These are phyloP conservation scores for Aporophyla nigra DNA, from an alignment of 2,888 invertebrate genomes.

Conservation along the genomic window DNA sequence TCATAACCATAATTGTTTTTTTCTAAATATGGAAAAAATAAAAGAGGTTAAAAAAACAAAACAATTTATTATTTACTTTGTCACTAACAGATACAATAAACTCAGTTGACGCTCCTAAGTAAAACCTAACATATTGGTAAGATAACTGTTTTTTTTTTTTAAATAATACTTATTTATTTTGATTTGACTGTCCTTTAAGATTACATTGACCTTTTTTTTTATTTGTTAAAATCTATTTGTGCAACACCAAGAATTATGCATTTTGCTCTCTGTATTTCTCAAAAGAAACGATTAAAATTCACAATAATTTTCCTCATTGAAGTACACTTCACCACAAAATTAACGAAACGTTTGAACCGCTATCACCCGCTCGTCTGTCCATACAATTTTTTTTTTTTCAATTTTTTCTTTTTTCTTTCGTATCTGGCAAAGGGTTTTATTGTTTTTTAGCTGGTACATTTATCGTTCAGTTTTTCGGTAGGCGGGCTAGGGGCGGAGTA, in stretches of 20 bases:
- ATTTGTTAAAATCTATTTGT: neutral
- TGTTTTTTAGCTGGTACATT: slow-evolving; percentile 84
- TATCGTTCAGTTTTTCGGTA: slow-evolving; percentile 87
- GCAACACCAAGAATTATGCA: neutral
- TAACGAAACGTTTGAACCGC: slow-evolving; percentile 60
- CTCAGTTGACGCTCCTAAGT: neutral
- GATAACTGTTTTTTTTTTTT: neutral
- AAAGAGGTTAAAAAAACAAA: neutral
- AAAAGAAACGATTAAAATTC: neutral
- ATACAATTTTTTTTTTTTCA: slow-evolving; percentile 40
- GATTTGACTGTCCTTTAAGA: neutral
- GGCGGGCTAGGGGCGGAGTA: slow-evolving; percentile 86
- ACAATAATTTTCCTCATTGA: neutral
- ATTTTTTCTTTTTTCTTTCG: slow-evolving; percentile 74
- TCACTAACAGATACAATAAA: too few species aligned
- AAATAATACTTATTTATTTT: neutral
- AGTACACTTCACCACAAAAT: slow-evolving; percentile 39
- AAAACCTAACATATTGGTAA: neutral
- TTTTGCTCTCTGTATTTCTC: neutral
- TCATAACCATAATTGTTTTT: neutral
- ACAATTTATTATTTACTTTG: too few species aligned
- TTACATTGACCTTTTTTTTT: neutral
- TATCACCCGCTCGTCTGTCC: slow-evolving; percentile 71
- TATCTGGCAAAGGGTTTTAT: slow-evolving; percentile 83
- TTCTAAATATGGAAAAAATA: neutral